These are phyloP conservation scores for Clitarchus hookeri DNA, from an alignment of 2,888 invertebrate species.

Conservation along the genomic window DNA sequence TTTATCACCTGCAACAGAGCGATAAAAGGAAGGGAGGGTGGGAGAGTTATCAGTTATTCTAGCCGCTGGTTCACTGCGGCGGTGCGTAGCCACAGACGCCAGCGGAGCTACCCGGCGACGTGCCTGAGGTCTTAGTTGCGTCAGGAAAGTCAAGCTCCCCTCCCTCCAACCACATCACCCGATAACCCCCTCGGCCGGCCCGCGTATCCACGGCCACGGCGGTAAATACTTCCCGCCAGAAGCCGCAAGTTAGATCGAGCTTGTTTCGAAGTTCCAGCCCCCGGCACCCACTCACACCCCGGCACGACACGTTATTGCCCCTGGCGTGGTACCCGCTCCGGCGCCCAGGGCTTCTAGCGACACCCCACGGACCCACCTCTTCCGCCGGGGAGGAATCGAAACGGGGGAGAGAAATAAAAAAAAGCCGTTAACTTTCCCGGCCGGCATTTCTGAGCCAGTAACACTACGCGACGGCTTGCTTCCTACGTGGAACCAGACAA, in stretches of 20 bases:
- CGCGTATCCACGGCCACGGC: not conserved
- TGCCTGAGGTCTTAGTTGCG: not conserved
- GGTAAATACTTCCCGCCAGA: not conserved
- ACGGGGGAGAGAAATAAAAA: not conserved
- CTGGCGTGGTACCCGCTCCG: not conserved
- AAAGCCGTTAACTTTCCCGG: not conserved
- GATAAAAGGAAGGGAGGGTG: too few relatives aligned
- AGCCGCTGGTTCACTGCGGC: too few relatives aligned
- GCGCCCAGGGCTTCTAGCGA: too few relatives aligned
- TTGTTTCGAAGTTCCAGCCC: not conserved
- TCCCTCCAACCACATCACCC: too few relatives aligned
- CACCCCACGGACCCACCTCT: not conserved
- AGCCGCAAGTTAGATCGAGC: conserved; percentile 6
- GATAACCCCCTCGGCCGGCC: not conserved
- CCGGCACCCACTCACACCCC: not conserved
- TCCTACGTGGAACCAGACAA: not conserved
- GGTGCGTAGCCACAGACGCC: too few relatives aligned
- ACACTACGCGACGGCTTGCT: not conserved
- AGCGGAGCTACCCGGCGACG: not conserved
- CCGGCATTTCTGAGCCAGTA: not conserved
- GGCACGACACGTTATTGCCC: not conserved
- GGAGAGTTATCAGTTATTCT: too few relatives aligned
- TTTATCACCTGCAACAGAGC: too few relatives aligned
- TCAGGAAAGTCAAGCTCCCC: not conserved
- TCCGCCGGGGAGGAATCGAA: not conserved